Evolutionary conservation across 2,797 vertebrate species (phyloP), one percentile per base, ranked within the genome.

Genomic region (Myripristis murdjan): DNA sequence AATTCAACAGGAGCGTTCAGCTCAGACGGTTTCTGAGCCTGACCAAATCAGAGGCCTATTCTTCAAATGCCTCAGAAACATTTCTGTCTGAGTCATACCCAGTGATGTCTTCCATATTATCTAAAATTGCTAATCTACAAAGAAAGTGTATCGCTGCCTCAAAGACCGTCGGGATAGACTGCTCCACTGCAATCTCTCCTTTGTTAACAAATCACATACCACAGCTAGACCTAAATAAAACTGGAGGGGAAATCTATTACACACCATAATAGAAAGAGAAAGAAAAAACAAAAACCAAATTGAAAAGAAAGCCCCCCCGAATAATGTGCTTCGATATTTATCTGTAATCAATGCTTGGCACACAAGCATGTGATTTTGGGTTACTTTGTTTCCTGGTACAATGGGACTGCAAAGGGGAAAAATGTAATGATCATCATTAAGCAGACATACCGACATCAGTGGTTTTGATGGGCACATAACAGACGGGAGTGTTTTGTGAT

Each of bases 301-400:
- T 86, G 63, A 84, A 91, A 86, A 89, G 64, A 66, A 82, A 73
- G 69, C 44, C 65, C n/a, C 71, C 59, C 48, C 61, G 76, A 90
- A 81, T 80, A 83, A 87, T 73, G 72, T 51, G 68, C 73, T 83
- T 77, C 86, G 82, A 63, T 76, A 77, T 81, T 70, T 76, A 87
- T 85, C 69, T 84, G 82, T 92, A 93, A 94, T 92, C 90, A 93
- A 89, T 89, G 84, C 87, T 84, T 90, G 87, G 87, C 87, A 86
- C 79, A 74, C 79, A 68, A 85, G 79, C 70, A 64, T 91, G 73
- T 79, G 87, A 93, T 92, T 92, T 87, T 68, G 77, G 81, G 81
- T 88, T 85, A 86, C 87, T 93, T 91, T 93, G 86, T 92, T 75
- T 87, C 73, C 20, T 6, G 0, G 39, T 77, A 90, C 85, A 92